Evolutionary conservation across 2,113 vertebrate species (phyloP).

Genomic region (Chamaea fasciata): DNA sequence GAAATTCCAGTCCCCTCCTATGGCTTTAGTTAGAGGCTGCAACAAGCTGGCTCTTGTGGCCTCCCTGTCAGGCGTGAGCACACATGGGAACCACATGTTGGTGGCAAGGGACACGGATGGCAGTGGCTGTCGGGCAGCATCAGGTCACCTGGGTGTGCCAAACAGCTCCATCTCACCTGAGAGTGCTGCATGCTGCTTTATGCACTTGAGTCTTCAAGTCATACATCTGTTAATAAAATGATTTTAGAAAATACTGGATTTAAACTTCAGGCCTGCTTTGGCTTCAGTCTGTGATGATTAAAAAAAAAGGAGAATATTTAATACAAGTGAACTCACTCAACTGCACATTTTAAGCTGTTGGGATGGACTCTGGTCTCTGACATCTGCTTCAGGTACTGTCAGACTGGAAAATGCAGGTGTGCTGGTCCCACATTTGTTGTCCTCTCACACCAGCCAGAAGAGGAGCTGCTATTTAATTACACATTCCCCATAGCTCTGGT

Average conservation of each 20-base stretch:
- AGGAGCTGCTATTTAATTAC: background rate
- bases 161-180: background rate
- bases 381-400: background rate
- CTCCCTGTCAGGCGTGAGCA: background rate
- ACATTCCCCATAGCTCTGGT: rapidly evolving
- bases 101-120: background rate
- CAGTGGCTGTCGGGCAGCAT: background rate
- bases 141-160: background rate
- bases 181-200: background rate
- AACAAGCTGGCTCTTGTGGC: constrained; percentile 44
- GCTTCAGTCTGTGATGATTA: background rate
- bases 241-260: background rate
- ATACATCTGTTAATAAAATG: background rate
- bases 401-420: background rate
- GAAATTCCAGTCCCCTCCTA: constrained; percentile 51
- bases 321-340: background rate
- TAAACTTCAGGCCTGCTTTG: background rate
- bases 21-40: constrained; percentile 28
- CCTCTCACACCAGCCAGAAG: background rate
- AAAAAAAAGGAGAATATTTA: background rate
- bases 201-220: background rate
- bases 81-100: background rate
- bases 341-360: background rate
- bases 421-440: background rate
- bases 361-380: background rate